Conservation (phyloP, 1,140 invertebrate species). For the Drosophila ananassae region DNA sequence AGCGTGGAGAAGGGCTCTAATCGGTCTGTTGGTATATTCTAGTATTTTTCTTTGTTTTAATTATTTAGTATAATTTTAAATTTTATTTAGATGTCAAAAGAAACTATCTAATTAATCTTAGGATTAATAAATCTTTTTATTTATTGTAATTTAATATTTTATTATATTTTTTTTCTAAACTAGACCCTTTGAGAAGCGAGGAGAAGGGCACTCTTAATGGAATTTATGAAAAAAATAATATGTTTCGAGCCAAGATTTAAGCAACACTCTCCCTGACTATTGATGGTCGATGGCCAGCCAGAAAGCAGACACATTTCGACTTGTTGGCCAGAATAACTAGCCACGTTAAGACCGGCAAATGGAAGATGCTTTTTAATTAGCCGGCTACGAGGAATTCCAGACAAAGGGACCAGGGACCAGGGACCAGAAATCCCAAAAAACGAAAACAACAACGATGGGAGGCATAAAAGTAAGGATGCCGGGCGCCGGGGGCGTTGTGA, state of each 20-base stretch:
- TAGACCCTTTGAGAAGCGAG: neutral
- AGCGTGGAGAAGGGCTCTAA: too few relatives aligned
- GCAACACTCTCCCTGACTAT: slow-evolving; percentile 10
- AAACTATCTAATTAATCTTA: too few relatives aligned
- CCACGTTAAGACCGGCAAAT: slow-evolving; percentile 6
- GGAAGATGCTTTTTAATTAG: slow-evolving; percentile 71
- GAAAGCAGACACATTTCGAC: neutral
- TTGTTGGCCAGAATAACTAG: neutral
- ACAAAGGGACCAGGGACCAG: too few relatives aligned
- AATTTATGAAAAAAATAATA: too few relatives aligned
- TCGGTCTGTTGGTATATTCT: too few relatives aligned
- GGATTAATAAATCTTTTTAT: too few relatives aligned
- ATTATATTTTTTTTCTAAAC: too few relatives aligned
- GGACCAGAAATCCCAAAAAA: slow-evolving; percentile 46
- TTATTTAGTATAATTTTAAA: too few relatives aligned
- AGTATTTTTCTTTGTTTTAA: too few relatives aligned
- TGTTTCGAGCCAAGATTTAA: too few relatives aligned
- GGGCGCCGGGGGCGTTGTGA: neutral
- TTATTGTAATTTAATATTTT: too few relatives aligned
- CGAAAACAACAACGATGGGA: slow-evolving; percentile 19
- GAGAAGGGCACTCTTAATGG: neutral
- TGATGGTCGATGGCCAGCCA: slow-evolving; percentile 7
- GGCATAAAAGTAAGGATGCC: slow-evolving; percentile 46
- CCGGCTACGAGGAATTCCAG: slow-evolving; percentile 53
- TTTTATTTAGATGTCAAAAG: too few relatives aligned